phyloP scores from a whole-genome alignment of 2,113 vertebrate species.

The Mesembrinibis cayennensis region DNA sequence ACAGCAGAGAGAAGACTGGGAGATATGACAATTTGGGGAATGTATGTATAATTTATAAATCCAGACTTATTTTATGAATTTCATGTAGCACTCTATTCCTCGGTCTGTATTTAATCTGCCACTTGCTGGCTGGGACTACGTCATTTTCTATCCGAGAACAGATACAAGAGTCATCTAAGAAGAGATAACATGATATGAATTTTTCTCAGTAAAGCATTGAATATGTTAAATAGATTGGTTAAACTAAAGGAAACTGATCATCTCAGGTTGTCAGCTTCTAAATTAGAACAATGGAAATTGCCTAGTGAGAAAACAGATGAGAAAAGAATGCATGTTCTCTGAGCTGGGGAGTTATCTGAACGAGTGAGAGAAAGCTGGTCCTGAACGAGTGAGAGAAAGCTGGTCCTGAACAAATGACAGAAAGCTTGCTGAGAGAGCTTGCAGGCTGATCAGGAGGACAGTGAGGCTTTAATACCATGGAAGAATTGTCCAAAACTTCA shows the following conservation, averaged over 20 bases:
- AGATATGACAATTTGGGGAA: slow-evolving; percentile 24
- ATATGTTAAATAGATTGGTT: neutral
- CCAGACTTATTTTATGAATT: slow-evolving; percentile 47
- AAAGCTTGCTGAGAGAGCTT: neutral
- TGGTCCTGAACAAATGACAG: neutral
- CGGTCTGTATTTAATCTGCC: slow-evolving; percentile 4
- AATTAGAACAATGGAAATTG: neutral
- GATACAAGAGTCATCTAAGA: neutral
- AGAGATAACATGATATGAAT: neutral
- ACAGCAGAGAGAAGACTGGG: slow-evolving; percentile 13
- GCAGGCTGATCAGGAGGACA: neutral
- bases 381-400: neutral
- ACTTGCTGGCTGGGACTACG: neutral
- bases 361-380: neutral
- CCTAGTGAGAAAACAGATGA: neutral
- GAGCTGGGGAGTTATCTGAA: neutral
- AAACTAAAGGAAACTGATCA: neutral
- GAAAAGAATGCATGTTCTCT: neutral
- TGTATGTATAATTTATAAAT: slow-evolving; percentile 61
- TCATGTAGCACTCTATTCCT: neutral
- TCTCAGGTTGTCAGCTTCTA: neutral
- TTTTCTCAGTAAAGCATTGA: neutral
- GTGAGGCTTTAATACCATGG: neutral
- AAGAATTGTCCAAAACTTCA: neutral
- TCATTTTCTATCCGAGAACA: neutral